Percentiles rank a stretch among this genome's conserved stretches.
phyloP scores from a whole-genome alignment of 2,797 vertebrate species.

The Morus bassanus region DNA sequence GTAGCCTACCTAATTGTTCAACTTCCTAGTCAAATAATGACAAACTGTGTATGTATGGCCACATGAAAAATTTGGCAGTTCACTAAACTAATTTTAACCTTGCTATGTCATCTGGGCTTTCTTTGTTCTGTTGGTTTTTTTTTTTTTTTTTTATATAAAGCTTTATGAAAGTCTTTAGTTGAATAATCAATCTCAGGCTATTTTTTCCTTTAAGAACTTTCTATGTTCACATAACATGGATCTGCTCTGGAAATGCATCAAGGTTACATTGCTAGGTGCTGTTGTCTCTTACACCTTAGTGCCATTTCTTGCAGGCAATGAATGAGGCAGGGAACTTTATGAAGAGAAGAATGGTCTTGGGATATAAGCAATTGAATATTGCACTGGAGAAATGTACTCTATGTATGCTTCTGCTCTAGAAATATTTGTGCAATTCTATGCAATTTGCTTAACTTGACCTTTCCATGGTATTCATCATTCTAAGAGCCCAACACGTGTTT shows the following conservation, averaged over 20 bases:
- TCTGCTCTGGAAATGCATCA: neutral
- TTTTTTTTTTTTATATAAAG: neutral
- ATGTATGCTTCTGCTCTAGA: neutral
- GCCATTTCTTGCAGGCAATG: neutral
- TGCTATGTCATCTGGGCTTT: neutral
- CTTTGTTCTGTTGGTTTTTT: neutral
- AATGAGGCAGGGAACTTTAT: neutral
- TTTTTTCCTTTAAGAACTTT: neutral
- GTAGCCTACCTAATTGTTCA: neutral
- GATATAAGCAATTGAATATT: neutral
- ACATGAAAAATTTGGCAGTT: neutral
- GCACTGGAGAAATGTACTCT: neutral
- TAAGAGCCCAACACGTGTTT: neutral
- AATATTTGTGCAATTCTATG: neutral
- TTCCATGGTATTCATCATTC: neutral
- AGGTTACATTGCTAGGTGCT: neutral
- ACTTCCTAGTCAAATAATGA: neutral
- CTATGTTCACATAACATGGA: neutral
- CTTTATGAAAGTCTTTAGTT: neutral
- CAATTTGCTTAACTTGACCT: neutral
- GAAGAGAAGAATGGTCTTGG: neutral
- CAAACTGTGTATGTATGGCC: neutral
- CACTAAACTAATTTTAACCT: neutral
- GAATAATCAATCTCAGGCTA: neutral
- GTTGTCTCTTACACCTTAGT: neutral